Conservation (phyloP, 2,888 invertebrate species). For the Macrosiphum euphorbiae region DNA sequence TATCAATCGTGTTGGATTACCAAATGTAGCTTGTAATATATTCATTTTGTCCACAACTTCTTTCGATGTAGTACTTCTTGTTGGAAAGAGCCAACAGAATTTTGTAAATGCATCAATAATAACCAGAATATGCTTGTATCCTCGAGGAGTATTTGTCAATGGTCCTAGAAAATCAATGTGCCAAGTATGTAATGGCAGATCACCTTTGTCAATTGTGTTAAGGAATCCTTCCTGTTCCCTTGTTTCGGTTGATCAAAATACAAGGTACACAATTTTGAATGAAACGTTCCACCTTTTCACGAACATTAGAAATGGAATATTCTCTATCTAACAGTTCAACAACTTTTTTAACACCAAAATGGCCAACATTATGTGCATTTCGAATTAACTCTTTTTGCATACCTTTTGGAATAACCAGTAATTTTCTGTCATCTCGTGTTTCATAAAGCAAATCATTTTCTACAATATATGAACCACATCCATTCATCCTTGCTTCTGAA, state of each 20-base stretch:
- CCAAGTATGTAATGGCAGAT: background rate
- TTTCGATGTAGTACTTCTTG: background rate
- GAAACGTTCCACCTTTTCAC: background rate
- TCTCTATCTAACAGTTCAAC: background rate
- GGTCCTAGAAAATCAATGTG: background rate
- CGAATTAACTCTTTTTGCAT: background rate
- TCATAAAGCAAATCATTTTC: background rate
- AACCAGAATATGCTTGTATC: background rate
- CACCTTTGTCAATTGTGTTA: background rate
- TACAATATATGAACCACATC: background rate
- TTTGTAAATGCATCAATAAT: background rate
- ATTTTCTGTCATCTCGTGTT: background rate
- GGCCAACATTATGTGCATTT: background rate
- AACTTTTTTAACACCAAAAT: background rate
- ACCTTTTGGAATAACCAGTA: background rate
- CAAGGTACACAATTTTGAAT: background rate
- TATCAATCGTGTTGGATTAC: background rate
- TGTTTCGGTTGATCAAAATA: background rate
- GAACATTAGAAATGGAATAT: background rate
- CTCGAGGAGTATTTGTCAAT: background rate
- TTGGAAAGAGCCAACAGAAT: constrained; percentile 4
- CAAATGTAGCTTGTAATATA: background rate
- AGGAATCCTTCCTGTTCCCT: background rate
- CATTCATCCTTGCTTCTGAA: background rate
- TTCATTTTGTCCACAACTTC: background rate